Base-by-base conservation (phyloP, 2,797 vertebrate genomes). In the Oryzias sinensis region DNA sequence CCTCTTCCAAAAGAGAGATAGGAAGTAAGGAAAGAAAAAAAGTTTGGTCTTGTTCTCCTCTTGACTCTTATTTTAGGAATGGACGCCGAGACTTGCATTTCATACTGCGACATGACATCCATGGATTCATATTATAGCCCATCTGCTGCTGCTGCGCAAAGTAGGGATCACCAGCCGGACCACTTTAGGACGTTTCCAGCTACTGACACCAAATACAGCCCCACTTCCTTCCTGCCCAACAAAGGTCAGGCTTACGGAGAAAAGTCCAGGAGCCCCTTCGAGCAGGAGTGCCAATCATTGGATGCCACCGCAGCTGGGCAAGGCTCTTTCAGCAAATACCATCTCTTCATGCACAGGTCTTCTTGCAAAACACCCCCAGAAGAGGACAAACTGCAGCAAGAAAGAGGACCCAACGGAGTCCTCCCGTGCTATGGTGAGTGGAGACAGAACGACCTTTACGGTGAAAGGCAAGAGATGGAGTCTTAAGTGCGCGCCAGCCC, bases 91-190 rank as follows among this genome's bases (percentile, higher is more conserved):
- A 92, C 94, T 74, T 95, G 95, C 89, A 91, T 95, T 86, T 94
- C 97, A 92, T 96, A 94, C 93, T 93, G 93, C 92, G 95, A 97
- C 74, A 94, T 95, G 89, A 94, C 95, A 92, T 93, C 94, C 93
- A 98, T 98, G 97, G 97, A 99, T 94, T 94, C 97, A 90, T 99
- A 96, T 92, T 98, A 97, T 91, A 95, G 91, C 87, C 59, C 86
- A 70, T 91, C 95, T 79, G 93, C 33, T 37, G 93, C 33, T 37
- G 33, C 93, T 84, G 89, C 93, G 76, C 95, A 93, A 91, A 90
- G 84, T 79, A 93, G 94, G 89, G 94, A 96, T 83, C 93, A 93
- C 80, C 94, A 93, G 59, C 86, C 93, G 85, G 83, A 90, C 79
- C 95, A 94, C 90, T 98, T 96, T 86, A 93, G 96, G 94, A 96